Conservation (phyloP, 2,113 vertebrate genomes). For the Xiphophorus couchianus region DNA sequence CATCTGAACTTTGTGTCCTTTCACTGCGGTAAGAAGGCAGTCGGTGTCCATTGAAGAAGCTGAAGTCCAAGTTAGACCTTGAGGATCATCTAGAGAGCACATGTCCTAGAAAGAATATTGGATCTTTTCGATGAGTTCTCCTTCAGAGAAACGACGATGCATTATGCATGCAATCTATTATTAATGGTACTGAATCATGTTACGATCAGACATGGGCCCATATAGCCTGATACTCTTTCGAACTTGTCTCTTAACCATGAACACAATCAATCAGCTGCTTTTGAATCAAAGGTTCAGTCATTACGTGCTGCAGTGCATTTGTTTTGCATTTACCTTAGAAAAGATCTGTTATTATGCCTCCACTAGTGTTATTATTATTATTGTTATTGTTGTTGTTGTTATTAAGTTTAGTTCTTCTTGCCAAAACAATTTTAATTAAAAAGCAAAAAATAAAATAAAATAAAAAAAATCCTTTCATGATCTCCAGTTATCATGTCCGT, state of each 20-base stretch:
- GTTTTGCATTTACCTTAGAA: neutral
- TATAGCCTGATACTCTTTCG: slow-evolving; percentile 33
- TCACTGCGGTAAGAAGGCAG: neutral
- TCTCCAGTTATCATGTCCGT: neutral
- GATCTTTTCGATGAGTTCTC: slow-evolving; percentile 63
- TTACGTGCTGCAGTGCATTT: neutral
- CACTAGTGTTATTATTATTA: neutral
- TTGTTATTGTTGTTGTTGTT: too few species aligned
- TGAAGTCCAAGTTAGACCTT: slow-evolving; percentile 14
- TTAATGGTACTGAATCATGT: slow-evolving; percentile 80
- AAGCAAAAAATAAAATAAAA: neutral
- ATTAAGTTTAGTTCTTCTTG: neutral
- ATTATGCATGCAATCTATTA: slow-evolving; percentile 83
- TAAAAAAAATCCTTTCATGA: neutral
- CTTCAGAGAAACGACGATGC: slow-evolving; percentile 64
- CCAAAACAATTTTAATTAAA: neutral
- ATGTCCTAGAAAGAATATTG: slow-evolving; percentile 69
- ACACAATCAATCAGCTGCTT: slow-evolving; percentile 8
- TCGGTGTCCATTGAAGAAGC: neutral
- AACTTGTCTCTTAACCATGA: slow-evolving; percentile 38
- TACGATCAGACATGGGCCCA: slow-evolving; percentile 68
- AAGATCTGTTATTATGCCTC: neutral
- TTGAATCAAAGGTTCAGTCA: slow-evolving; percentile 7
- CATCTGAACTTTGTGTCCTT: neutral
- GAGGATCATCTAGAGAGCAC: slow-evolving; percentile 32